Percentiles rank a stretch among this genome's conserved stretches.
phyloP scores from a whole-genome alignment of 2,888 invertebrate species.

The Melipona beecheii region DNA sequence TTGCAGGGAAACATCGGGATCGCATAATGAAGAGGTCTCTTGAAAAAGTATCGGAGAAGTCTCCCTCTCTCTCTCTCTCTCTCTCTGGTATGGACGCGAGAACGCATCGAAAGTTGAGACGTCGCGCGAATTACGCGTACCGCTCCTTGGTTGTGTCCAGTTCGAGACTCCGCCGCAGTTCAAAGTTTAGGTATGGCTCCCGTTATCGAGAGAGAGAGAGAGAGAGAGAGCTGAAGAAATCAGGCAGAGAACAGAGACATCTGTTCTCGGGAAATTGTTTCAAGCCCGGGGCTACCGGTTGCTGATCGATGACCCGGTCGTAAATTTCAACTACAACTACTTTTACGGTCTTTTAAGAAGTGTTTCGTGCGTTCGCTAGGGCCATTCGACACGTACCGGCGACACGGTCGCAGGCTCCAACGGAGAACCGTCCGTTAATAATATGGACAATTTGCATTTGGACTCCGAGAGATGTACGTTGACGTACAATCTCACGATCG shows the following conservation, averaged over 20 bases:
- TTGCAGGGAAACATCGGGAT: constrained; percentile 70
- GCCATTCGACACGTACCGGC: not conserved
- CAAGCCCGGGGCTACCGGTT: constrained; percentile 35
- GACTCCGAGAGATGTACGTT: not conserved
- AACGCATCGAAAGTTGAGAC: constrained; percentile 20
- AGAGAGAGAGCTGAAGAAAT: not conserved
- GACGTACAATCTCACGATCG: not conserved
- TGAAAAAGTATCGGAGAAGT: constrained; percentile 52
- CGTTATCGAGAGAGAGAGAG: not conserved
- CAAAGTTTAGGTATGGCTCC: constrained; percentile 1
- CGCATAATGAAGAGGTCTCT: constrained; percentile 67
- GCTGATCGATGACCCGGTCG: constrained; percentile 48
- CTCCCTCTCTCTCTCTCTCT: not conserved
- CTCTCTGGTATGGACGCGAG: constrained; percentile 2
- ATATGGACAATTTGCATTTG: not conserved
- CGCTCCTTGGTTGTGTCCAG: too few species aligned
- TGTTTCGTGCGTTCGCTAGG: constrained; percentile 15
- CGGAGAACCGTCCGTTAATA: not conserved
- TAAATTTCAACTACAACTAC: constrained; percentile 46
- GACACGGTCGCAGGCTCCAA: too few species aligned
- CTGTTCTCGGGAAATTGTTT: constrained; percentile 49
- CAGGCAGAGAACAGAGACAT: constrained; percentile 36
- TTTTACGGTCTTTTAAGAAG: constrained; percentile 46
- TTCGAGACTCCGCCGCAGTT: not conserved
- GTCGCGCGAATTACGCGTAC: constrained; percentile 18